These are phyloP conservation scores for Apis florea DNA, from an alignment of 1,140 invertebrate species.

Conservation along the genomic window DNA sequence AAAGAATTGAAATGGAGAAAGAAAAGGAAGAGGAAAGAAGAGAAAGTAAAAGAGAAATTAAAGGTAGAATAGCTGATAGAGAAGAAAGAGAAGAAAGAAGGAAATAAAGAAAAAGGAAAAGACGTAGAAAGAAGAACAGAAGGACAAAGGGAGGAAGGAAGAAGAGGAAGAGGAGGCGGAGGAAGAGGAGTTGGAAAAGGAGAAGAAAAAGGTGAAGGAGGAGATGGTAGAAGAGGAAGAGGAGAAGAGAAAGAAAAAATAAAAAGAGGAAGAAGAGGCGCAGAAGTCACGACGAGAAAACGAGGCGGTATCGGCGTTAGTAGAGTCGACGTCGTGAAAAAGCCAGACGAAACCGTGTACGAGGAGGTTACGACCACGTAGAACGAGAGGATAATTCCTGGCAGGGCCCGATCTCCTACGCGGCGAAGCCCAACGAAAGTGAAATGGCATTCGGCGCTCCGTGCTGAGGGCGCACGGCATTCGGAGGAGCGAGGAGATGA, in stretches of 20 bases:
- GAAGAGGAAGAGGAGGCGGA: constrained; percentile 29
- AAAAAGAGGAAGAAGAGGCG: constrained; percentile 50
- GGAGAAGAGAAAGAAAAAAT: constrained; percentile 43
- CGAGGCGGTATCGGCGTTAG: constrained; percentile 54
- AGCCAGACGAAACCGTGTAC: constrained; percentile 62
- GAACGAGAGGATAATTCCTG: constrained; percentile 75
- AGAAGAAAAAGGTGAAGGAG: constrained; percentile 38
- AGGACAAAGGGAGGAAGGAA: constrained; percentile 21
- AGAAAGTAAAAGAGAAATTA: constrained; percentile 30
- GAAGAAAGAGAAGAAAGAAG: constrained; percentile 19
- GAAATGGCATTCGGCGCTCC: constrained; percentile 79
- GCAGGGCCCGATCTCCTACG: constrained; percentile 78
- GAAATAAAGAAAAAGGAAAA: constrained; percentile 29
- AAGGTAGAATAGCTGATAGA: constrained; percentile 1
- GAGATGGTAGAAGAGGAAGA: constrained; percentile 29
- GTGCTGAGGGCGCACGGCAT: constrained; percentile 75
- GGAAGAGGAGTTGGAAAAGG: constrained; percentile 36
- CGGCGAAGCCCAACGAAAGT: constrained; percentile 81
- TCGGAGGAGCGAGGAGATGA: constrained; percentile 72
- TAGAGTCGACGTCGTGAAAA: constrained; percentile 56
- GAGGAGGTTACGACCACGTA: constrained; percentile 62
- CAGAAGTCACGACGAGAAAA: constrained; percentile 59
- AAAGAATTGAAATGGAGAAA: constrained; percentile 1
- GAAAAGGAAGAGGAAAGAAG: constrained; percentile 1
- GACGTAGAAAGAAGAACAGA: constrained; percentile 35